Base-by-base conservation (phyloP, 2,888 invertebrate genomes). In the Latrodectus hesperus region DNA sequence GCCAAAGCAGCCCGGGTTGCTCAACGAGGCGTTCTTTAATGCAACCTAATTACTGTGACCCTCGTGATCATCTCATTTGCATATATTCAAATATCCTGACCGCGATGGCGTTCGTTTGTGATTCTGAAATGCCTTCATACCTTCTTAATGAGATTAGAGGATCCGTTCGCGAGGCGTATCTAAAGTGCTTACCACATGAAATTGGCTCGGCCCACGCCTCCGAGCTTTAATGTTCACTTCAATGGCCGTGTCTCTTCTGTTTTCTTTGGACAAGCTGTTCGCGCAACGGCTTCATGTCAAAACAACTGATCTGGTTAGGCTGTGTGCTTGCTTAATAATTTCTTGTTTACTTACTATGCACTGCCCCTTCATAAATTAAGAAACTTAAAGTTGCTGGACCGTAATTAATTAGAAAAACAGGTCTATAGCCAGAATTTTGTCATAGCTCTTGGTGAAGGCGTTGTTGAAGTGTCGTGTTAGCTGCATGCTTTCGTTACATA, bases 71-170 rank as follows among this genome's bases (percentile, higher is more conserved):
- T 17, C 49, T 65, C 74, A 81, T 81, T 81, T 81, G 81, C 81
- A 81, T 81, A 81, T 65, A 81, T 74, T 81, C 73, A 73, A 81
- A 81, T 81, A 51, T 26, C 49, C 80, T 64, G 71, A 17, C 49
- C 65, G 72, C 52, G 52, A 49, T 22, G 22, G 67, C 17, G 67
- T 26, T 17, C 26, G 67, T 68, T 17, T 68, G 67, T 22, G 17
- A 17, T 68, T 17, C 12, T 16, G 67, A 17, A 68, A 68, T 68
- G 67, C 22, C 67, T 17, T 68, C 67, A 22, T 68, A 68, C 60
- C 49, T 53, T 16, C 70, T 49, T 79, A 79, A 79, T 79, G 79
- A 26, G 79, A 79, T 79, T 79, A 79, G 52, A 68, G 53, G 79
- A 38, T 22, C 22, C 17, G 49, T 16, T 38, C 49, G 51, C 16